Conservation (phyloP, 2,113 vertebrate species). For the Gasterosteus nipponicus region DNA sequence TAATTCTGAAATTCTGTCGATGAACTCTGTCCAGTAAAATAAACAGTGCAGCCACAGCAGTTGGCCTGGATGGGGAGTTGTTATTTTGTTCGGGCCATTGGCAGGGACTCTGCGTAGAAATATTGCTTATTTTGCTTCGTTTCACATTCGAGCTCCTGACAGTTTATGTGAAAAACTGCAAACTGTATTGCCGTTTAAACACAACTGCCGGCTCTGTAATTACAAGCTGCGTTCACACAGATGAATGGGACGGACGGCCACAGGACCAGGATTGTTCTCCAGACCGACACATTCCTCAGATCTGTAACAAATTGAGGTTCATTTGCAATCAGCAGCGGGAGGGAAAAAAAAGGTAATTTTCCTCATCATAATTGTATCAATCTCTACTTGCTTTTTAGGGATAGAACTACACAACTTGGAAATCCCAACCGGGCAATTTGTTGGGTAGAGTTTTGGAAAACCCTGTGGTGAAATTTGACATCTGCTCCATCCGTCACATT, state of each 20-base stretch:
- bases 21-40: conserved; percentile 82
- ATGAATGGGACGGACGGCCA: conserved; percentile 54
- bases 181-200: conserved; percentile 74
- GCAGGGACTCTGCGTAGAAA: conserved; percentile 74
- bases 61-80: conserved; percentile 71
- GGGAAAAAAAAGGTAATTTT: conserved; percentile 29
- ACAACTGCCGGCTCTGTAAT: conserved; percentile 71
- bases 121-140: conserved; percentile 82
- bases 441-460: conserved; percentile 68
- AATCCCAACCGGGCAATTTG: conserved; percentile 68
- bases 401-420: conserved; percentile 60
- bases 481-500: conserved; percentile 61
- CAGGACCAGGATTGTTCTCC: conserved; percentile 58
- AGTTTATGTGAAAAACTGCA: conserved; percentile 80
- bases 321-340: conserved; percentile 56
- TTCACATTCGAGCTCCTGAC: conserved; percentile 78
- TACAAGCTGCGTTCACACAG: conserved; percentile 66
- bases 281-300: conserved; percentile 36
- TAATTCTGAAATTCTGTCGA: conserved; percentile 84
- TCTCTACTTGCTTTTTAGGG: conserved; percentile 22
- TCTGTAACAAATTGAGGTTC: conserved; percentile 59
- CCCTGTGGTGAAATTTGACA: conserved; percentile 64
- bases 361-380: conserved; percentile 56
- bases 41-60: conserved; percentile 78
- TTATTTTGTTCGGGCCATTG: conserved; percentile 78